Evolutionary conservation across 2,797 vertebrate species (phyloP).

Genomic region (Lithobates pipiens): DNA sequence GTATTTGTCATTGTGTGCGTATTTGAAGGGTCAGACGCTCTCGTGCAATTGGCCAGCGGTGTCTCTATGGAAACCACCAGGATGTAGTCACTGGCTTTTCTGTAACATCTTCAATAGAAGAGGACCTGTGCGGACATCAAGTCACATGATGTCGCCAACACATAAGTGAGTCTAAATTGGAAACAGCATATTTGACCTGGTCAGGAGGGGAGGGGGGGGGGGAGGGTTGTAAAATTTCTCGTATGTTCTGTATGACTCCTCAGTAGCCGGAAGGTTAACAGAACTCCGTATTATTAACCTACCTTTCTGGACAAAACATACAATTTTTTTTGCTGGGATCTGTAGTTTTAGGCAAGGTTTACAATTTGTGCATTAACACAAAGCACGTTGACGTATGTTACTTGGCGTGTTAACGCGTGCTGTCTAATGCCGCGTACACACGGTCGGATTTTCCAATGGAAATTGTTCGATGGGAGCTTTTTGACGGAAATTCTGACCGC

Average conservation of each 20-base stretch:
- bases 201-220: not conserved
- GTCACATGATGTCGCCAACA: conserved; percentile 5
- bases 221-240: not conserved
- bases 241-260: not conserved
- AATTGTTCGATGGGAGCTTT: too few relatives aligned
- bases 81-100: conserved; percentile 44
- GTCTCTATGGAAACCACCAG: conserved; percentile 57
- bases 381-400: too few relatives aligned
- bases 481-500: too few relatives aligned
- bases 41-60: conserved; percentile 39
- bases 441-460: too few relatives aligned
- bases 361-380: too few relatives aligned
- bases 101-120: conserved; percentile 39
- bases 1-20: conserved; percentile 18
- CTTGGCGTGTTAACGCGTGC: too few relatives aligned
- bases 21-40: conserved; percentile 35
- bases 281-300: not conserved
- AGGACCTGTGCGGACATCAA: conserved; percentile 27
- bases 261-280: not conserved
- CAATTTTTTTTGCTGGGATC: not conserved
- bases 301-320: not conserved
- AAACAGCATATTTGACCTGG: not conserved
- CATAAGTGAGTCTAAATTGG: not conserved
- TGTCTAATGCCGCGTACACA: too few relatives aligned
- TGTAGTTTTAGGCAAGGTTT: not conserved